Percentiles rank a stretch among this genome's conserved stretches.
These are phyloP conservation scores for Triplophysa yarkandensis DNA, from an alignment of 2,797 vertebrate genomes.

Conservation along the genomic window DNA sequence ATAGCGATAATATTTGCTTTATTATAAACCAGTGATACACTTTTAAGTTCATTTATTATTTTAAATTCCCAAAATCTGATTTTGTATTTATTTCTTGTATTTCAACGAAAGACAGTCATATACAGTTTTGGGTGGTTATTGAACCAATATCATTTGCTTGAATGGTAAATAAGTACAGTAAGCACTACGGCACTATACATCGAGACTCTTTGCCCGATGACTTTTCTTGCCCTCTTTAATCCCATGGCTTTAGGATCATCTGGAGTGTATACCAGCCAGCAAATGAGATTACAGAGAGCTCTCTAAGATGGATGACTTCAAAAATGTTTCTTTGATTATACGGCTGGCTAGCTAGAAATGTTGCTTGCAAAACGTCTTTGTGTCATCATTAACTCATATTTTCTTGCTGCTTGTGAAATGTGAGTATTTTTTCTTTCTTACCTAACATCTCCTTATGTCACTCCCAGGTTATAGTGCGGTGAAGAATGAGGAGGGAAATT, in stretches of 20 bases:
- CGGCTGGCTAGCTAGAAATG: background rate
- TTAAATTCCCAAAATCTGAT: background rate
- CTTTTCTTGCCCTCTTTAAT: constrained; percentile 66
- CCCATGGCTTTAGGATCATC: constrained; percentile 65
- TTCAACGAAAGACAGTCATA: too few species aligned
- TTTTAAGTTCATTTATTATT: background rate
- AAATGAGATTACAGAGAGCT: constrained; percentile 69
- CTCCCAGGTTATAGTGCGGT: constrained; percentile 29
- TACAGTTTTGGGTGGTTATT: background rate
- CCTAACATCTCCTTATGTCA: constrained; percentile 51
- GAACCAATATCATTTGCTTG: constrained; percentile 3
- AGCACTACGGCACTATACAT: background rate
- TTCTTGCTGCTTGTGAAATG: background rate
- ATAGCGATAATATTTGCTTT: background rate
- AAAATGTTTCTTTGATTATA: constrained; percentile 14
- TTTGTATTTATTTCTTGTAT: too few species aligned
- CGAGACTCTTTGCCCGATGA: constrained; percentile 10
- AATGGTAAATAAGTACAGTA: background rate
- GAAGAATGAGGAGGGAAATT: constrained; percentile 28
- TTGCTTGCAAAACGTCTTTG: background rate
- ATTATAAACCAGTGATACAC: background rate
- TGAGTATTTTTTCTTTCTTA: background rate
- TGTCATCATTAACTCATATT: background rate
- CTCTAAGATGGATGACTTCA: constrained; percentile 6
- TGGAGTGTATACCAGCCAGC: constrained; percentile 44